Percentiles rank a stretch among this genome's conserved stretches.
Conservation (phyloP, 2,888 invertebrate species). For the Molanna angustata region DNA sequence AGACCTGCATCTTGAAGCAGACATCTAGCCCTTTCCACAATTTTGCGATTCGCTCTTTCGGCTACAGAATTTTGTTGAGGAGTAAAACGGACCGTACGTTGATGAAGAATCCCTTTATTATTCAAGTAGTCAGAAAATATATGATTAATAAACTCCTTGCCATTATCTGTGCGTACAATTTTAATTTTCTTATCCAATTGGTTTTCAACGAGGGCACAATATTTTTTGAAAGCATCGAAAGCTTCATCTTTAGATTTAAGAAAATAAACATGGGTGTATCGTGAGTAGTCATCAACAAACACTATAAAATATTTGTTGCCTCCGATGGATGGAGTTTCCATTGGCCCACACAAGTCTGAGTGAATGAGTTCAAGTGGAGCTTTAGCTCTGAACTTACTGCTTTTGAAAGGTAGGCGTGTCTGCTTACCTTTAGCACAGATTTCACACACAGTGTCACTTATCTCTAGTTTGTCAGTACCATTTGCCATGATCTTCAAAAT, state of each 20-base stretch:
- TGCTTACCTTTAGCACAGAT: background rate
- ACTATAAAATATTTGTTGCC: background rate
- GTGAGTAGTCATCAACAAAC: background rate
- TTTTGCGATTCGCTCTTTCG: background rate
- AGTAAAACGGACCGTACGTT: background rate
- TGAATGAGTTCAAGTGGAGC: background rate
- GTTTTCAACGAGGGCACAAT: background rate
- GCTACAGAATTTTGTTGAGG: conserved; percentile 3
- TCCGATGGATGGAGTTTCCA: background rate
- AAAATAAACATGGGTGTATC: background rate
- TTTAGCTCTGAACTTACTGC: background rate
- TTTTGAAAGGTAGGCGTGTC: background rate
- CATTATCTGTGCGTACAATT: background rate
- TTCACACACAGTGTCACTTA: no score
- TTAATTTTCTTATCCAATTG: background rate
- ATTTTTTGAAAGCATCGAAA: background rate
- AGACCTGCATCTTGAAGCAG: background rate
- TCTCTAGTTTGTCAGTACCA: no score
- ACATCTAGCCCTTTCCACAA: background rate
- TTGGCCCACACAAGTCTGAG: conserved; percentile 1
- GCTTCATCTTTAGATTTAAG: background rate
- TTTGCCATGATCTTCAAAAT: no score
- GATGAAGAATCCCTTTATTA: background rate
- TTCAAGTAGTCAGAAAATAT: background rate
- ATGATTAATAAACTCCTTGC: background rate